Conservation (phyloP, 2,888 invertebrate species). For the Camponotus fellah region DNA sequence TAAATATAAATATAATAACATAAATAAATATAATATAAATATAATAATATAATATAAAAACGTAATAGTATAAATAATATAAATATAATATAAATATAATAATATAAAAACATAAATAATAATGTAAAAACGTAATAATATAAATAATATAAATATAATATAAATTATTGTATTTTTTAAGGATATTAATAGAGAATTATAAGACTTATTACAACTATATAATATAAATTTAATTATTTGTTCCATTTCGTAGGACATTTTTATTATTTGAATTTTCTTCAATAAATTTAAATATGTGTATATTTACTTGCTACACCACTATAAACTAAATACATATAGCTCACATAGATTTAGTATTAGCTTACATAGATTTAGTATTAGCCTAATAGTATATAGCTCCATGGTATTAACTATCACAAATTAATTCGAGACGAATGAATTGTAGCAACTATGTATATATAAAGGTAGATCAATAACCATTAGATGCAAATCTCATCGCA, state of each 20-base stretch:
- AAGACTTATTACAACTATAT: background rate
- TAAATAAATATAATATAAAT: background rate
- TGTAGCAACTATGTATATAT: background rate
- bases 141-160: background rate
- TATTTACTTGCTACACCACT: background rate
- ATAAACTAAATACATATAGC: background rate
- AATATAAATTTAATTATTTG: slow-evolving; percentile 9
- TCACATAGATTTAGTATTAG: background rate
- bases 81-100: background rate
- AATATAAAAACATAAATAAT: no score
- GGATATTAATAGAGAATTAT: background rate
- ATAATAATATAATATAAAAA: no score
- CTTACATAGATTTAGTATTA: background rate
- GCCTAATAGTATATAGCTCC: background rate
- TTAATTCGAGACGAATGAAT: background rate
- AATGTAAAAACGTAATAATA: no score
- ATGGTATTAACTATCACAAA: background rate
- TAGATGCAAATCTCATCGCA: background rate
- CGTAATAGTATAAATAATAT: background rate
- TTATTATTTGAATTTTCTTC: background rate
- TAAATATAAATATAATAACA: background rate
- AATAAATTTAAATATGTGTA: background rate
- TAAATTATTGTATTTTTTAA: background rate
- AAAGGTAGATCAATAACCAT: background rate
- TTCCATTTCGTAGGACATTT: background rate